These are phyloP conservation scores for Phragmatobia fuliginosa DNA, from an alignment of 2,888 invertebrate genomes.

Conservation along the genomic window DNA sequence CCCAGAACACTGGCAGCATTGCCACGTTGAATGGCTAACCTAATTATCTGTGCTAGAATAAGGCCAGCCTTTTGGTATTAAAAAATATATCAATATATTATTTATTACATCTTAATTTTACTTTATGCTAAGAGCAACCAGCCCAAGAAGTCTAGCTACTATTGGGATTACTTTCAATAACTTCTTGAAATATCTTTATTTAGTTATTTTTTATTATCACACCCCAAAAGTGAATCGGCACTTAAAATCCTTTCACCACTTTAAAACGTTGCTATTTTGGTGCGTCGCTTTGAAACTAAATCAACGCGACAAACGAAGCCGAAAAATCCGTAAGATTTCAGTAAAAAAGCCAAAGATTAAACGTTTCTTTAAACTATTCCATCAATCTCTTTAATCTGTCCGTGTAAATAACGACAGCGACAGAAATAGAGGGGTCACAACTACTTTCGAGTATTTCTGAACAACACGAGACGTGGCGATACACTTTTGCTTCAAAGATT, in stretches of 20 bases:
- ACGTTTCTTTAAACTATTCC: slow-evolving; percentile 57
- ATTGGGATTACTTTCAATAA: not conserved
- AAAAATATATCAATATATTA: no score
- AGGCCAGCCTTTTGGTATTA: no score
- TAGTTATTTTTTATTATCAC: not conserved
- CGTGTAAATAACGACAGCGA: slow-evolving; percentile 58
- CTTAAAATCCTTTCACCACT: slow-evolving; percentile 21
- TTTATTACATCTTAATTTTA: not conserved
- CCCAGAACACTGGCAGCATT: no score
- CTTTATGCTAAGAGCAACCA: no score
- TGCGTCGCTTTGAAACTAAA: slow-evolving; percentile 44
- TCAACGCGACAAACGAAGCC: slow-evolving; percentile 40
- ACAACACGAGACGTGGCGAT: slow-evolving; percentile 37
- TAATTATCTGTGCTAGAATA: no score
- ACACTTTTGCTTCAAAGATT: slow-evolving; percentile 17
- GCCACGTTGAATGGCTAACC: no score
- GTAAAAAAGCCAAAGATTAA: slow-evolving; percentile 65
- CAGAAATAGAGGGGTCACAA: slow-evolving; percentile 51
- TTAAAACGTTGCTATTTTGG: slow-evolving; percentile 30
- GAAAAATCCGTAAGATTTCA: slow-evolving; percentile 40
- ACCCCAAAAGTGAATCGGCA: not conserved
- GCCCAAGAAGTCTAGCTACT: no score
- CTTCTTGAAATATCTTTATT: not conserved
- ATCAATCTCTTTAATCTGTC: slow-evolving; percentile 66
- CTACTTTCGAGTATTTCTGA: slow-evolving; percentile 8